Evolutionary conservation across 2,797 vertebrate genomes (phyloP).

Genomic region (Momotus momota): DNA sequence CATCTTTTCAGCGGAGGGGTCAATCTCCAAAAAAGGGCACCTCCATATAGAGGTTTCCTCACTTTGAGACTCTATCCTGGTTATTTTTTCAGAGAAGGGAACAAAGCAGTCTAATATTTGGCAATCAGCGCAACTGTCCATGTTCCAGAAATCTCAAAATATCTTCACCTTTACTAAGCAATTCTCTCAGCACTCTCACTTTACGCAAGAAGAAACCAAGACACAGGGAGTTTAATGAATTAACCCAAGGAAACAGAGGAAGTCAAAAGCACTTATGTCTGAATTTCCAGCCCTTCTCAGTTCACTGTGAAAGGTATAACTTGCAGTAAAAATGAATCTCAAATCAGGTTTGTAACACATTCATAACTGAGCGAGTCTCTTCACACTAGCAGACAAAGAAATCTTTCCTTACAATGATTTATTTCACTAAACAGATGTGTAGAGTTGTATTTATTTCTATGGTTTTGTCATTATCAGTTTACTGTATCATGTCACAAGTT

Average conservation of each 20-base stretch:
- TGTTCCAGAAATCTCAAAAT: conserved; percentile 24
- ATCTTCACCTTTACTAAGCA: background rate
- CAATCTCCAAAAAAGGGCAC: background rate
- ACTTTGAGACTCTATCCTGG: background rate
- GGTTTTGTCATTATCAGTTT: conserved; percentile 32
- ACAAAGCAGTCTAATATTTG: background rate
- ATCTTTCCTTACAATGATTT: conserved; percentile 20
- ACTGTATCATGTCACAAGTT: conserved; percentile 53
- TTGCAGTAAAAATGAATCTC: background rate
- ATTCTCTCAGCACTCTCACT: background rate
- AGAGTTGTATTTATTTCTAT: background rate
- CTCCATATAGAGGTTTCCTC: background rate
- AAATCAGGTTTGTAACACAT: background rate
- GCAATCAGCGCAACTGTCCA: background rate
- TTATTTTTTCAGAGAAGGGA: background rate
- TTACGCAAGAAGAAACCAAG: background rate
- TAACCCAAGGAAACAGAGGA: conserved; percentile 33
- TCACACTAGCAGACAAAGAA: conserved; percentile 14
- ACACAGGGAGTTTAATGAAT: background rate
- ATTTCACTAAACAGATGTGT: conserved; percentile 1
- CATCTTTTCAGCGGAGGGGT: background rate
- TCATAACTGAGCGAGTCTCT: background rate
- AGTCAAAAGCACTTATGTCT: background rate
- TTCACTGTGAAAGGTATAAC: background rate
- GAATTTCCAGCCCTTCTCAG: background rate